Conservation (phyloP, 2,797 vertebrate species). For the Ataeniobius toweri region DNA sequence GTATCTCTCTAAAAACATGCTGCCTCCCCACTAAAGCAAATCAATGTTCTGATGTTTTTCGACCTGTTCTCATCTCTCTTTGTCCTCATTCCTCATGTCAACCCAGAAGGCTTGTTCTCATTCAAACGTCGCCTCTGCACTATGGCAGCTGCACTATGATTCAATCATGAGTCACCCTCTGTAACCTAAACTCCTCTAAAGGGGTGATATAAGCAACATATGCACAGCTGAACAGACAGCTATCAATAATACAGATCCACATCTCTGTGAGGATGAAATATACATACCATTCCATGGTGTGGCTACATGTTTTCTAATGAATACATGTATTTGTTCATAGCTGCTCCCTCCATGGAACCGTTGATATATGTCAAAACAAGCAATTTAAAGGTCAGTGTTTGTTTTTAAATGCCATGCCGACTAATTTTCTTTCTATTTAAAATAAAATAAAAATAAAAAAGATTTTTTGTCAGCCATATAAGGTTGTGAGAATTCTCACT, state of each 20-base stretch:
- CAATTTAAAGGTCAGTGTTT: slow-evolving; percentile 4
- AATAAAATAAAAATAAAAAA: slow-evolving; percentile 13
- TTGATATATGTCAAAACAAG: slow-evolving; percentile 25
- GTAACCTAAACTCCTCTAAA: slow-evolving; percentile 47
- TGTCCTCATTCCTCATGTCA: slow-evolving; percentile 25
- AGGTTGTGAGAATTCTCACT: background rate
- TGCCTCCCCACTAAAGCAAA: slow-evolving; percentile 18
- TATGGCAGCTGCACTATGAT: slow-evolving; percentile 35
- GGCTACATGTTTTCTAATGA: slow-evolving; percentile 24
- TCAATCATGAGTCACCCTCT: slow-evolving; percentile 51
- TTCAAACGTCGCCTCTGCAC: slow-evolving; percentile 27
- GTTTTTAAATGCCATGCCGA: slow-evolving; percentile 18
- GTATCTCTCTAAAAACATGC: slow-evolving; percentile 16
- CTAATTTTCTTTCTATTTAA: slow-evolving; percentile 33
- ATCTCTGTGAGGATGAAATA: slow-evolving; percentile 63
- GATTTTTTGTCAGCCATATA: background rate
- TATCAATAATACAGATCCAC: slow-evolving; percentile 63
- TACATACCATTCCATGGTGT: slow-evolving; percentile 40
- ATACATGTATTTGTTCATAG: slow-evolving; percentile 14
- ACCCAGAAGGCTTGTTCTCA: slow-evolving; percentile 25
- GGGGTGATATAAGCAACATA: slow-evolving; percentile 24
- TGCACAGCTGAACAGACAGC: slow-evolving; percentile 34
- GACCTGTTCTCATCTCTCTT: slow-evolving; percentile 21
- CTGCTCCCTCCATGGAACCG: background rate
- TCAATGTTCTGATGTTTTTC: slow-evolving; percentile 25